These are phyloP conservation scores for Cirrhinus mrigala DNA, from an alignment of 2,797 vertebrate species.

Conservation along the genomic window DNA sequence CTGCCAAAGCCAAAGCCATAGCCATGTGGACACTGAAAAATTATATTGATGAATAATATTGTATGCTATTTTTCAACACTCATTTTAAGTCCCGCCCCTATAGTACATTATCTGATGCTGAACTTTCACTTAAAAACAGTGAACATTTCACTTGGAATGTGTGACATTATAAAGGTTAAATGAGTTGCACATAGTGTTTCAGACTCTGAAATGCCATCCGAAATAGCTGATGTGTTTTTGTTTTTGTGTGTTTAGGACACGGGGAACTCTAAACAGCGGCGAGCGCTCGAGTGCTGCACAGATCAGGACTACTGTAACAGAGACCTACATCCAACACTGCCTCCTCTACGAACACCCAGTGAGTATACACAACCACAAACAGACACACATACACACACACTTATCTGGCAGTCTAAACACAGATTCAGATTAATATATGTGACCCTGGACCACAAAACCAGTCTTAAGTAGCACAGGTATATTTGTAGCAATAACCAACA, in stretches of 20 bases:
- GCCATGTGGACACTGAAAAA: not conserved
- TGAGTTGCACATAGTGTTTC: not conserved
- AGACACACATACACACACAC: not conserved
- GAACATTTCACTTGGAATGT: not conserved
- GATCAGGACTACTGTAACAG: slow-evolving; percentile 94
- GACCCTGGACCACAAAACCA: no score
- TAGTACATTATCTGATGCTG: not conserved
- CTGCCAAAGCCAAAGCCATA: not conserved
- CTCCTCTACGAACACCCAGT: slow-evolving; percentile 85
- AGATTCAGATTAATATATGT: not conserved
- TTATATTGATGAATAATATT: not conserved
- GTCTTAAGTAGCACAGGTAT: no score
- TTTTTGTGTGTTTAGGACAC: slow-evolving; percentile 81
- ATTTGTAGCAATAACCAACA: no score
- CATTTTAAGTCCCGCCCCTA: not conserved
- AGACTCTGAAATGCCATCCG: not conserved
- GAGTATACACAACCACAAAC: slow-evolving; percentile 25
- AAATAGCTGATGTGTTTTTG: not conserved
- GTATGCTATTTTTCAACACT: not conserved
- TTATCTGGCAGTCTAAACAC: not conserved
- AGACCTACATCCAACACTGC: slow-evolving; percentile 90
- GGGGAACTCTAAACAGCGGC: slow-evolving; percentile 85
- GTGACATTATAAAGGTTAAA: not conserved
- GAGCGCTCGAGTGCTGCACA: slow-evolving; percentile 92
- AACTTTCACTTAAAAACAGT: not conserved